These are phyloP conservation scores for Incurvaria masculella DNA, from an alignment of 2,888 invertebrate genomes.

Conservation along the genomic window DNA sequence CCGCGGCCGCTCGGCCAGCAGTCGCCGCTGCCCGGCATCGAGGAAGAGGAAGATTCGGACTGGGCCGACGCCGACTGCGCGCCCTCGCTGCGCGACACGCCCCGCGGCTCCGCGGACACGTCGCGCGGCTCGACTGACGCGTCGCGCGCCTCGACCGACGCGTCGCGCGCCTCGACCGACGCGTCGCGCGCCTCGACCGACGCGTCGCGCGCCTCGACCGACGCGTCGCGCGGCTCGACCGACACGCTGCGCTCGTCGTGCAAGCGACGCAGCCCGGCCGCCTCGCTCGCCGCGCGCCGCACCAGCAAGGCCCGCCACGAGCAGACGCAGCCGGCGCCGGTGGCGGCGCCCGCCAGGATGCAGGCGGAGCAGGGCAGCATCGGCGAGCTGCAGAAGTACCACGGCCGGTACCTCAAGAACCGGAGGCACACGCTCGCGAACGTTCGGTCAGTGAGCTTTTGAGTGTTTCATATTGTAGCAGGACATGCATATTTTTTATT, in stretches of 20 bases:
- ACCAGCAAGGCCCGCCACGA: conserved; percentile 33
- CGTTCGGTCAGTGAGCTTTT: conserved; percentile 93
- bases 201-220: conserved; percentile 48
- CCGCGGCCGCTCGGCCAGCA: conserved; percentile 63
- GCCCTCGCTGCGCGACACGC: conserved; percentile 45
- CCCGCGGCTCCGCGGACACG: conserved; percentile 51
- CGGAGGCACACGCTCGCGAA: conserved; percentile 88
- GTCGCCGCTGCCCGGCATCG: conserved; percentile 76
- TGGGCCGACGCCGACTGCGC: conserved; percentile 53
- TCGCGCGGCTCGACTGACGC: conserved; percentile 51
- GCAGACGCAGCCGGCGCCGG: conserved; percentile 22
- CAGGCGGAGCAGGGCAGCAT: conserved; percentile 92
- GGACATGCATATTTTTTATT: neutral
- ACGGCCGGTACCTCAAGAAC: conserved; percentile 80
- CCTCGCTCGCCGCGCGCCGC: conserved; percentile 29
- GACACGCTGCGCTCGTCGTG: too few relatives aligned
- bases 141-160: conserved; percentile 46
- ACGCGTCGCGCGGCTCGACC: conserved; percentile 28
- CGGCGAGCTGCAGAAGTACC: conserved; percentile 86
- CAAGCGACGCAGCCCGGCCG: conserved; percentile 41
- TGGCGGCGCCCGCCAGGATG: conserved; percentile 63
- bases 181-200: conserved; percentile 51
- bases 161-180: conserved; percentile 52
- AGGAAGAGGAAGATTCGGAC: conserved; percentile 76
- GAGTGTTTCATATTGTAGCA: too few relatives aligned